Conservation (phyloP, 23 tunicate genomes). For the Phallusia fumigata region DNA sequence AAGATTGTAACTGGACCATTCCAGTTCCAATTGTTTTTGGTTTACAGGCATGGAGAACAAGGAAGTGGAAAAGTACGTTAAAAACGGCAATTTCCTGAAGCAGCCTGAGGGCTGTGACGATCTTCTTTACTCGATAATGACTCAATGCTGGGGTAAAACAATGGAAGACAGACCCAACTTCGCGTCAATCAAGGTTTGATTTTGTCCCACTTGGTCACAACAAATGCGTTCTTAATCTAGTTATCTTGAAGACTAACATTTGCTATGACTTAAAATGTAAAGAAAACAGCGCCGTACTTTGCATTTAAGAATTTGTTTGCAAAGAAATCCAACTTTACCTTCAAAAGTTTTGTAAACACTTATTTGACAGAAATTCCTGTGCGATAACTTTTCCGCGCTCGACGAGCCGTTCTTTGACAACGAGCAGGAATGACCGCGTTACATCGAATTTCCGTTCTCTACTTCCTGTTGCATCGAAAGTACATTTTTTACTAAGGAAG, state of each 20-base stretch:
- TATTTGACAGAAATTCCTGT: neutral
- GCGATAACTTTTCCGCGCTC: neutral
- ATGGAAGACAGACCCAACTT: conserved; percentile 14
- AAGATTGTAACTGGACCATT: no score
- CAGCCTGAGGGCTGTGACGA: conserved; percentile 1
- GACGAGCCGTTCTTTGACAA: neutral
- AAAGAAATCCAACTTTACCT: neutral
- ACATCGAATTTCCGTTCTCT: neutral
- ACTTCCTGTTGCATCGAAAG: neutral
- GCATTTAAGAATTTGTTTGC: no score
- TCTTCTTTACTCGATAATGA: neutral
- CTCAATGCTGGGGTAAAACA: conserved; percentile 8
- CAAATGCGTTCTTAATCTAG: no score
- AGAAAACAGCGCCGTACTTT: no score
- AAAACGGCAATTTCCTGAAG: neutral
- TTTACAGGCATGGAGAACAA: neutral
- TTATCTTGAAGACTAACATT: no score
- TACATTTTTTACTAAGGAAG: neutral
- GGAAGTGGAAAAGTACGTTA: neutral
- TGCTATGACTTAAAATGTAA: no score
- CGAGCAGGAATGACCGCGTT: neutral
- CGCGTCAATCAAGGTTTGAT: neutral
- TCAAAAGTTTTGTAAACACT: neutral
- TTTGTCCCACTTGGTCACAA: neutral
- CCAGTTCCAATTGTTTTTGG: no score